Evolutionary conservation across 2,797 vertebrate genomes (phyloP), one percentile per base, ranked within the genome.

Genomic region (Myotis planiceps): DNA sequence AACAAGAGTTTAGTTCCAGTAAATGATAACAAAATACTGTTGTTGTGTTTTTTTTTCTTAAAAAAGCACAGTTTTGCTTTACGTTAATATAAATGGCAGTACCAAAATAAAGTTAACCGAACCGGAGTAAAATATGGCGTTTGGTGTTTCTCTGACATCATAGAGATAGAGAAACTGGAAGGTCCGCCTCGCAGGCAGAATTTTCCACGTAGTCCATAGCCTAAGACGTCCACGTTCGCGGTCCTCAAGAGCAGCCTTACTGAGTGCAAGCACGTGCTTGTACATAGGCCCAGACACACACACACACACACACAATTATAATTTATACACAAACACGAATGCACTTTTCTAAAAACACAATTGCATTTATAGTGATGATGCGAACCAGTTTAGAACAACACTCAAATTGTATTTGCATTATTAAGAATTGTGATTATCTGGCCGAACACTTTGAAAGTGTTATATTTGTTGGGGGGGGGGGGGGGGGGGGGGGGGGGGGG

Each of bases 201-300:
- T 89, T 94, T 82, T 93, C 51, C 72, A 53, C 47, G n/a, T 0
- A 37, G 86, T 86, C 55, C 47, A 29, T 21, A 47, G 53, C 90
- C 90, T 85, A 16, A 79, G 66, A 72, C 83, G 82, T 81, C 92
- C 90, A 71, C 0, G 29, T 78, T 42, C n/a, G 47, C 47, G 53
- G 93, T 88, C 92, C 84, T 95, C 90, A 95, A 92, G 95, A 97
- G 96, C 93, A 96, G 96, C 96, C 96, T 94, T 63, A 74, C 1
- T n/a, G 93, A 96, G 95, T 88, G 92, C 90, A 95, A 93, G 88
- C 93, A 80, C 85, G 21, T 53, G 86, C 45, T n/a, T 93, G 72
- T 71, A 97, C 39, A 42, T 49, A 68, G 87, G 87, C 88, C 90
- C 80, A 89, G 53, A 95, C 76, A 83, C 55, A 92, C 45, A 45